Evolutionary conservation across 2,797 vertebrate genomes (phyloP), one percentile per base, ranked within the genome.

Genomic region (Pseudomugil gertrudae): DNA sequence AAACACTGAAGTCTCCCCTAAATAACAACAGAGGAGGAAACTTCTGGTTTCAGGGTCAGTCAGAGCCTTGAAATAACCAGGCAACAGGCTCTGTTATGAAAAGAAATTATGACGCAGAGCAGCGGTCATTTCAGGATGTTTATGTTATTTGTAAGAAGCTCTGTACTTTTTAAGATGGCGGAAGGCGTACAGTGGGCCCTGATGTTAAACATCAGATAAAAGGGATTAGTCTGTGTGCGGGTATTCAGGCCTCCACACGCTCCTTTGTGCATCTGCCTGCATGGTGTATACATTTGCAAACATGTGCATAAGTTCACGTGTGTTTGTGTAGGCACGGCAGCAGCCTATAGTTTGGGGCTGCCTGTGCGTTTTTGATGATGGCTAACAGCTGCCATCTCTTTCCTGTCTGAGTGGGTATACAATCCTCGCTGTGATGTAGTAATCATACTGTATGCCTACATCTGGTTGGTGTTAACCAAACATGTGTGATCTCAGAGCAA

Each of bases 1-100:
- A 90, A 89, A 90, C 84, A 83, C 85, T 84, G 66, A 85, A 90
- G 81, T 92, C 92, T 93, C 93, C 92, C 85, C 87, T 91, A 92
- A 94, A 93, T 93, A 93, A 92, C 90, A 92, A 76, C 79, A 84
- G 90, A 87, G 84, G 80, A 72, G 78, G 85, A 91, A 90, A 90
- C 87, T 90, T 92, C 81, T 90, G 91, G 87, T 90, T 92, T 87
- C 68, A 79, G 82, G 89, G 89, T 90, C 89, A 76, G 70, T 74
- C 70, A 63, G 76, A 74, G 74, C 82, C 80, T 83, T 79, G 78
- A 84, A 90, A 90, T 84, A 86, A 84, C 76, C 68, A 63, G 73
- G 84, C 84, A 85, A 27, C 74, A 83, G 83, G 69, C 66, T 89
- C 63, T 79, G 79, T 84, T 82, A 76, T 79, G 62, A 87, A 75